These are phyloP conservation scores for Eupithecia abbreviata DNA, from an alignment of 2,888 invertebrate genomes.

Conservation along the genomic window DNA sequence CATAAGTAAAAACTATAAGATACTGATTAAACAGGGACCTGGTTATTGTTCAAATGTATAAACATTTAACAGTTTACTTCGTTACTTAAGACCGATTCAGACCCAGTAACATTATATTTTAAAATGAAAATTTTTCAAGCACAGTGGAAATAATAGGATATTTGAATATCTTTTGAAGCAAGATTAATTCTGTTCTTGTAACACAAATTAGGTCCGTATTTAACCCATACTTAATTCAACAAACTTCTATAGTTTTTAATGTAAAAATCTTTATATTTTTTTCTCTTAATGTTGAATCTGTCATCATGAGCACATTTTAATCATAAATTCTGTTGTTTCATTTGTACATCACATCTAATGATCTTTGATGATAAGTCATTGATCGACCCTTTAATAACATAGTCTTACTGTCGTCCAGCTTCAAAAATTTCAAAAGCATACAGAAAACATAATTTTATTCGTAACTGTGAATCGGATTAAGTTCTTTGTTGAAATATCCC, in stretches of 20 bases:
- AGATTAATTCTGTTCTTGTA: neutral
- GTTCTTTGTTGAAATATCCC: constrained; percentile 9
- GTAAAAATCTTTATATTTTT: neutral
- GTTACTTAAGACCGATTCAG: neutral
- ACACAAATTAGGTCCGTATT: too few species aligned
- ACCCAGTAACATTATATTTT: neutral
- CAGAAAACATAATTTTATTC: neutral
- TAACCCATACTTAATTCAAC: too few species aligned
- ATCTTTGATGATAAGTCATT: neutral
- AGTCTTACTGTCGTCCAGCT: neutral
- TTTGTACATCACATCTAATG: neutral
- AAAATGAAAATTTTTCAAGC: too few species aligned
- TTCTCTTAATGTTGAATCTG: neutral
- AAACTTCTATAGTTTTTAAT: too few species aligned
- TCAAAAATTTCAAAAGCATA: neutral
- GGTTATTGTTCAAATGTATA: neutral
- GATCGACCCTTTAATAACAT: neutral
- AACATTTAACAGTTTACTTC: neutral
- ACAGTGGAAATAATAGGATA: neutral
- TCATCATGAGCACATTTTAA: neutral
- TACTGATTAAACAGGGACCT: neutral
- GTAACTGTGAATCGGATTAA: neutral
- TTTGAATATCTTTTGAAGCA: neutral
- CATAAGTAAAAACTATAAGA: neutral
- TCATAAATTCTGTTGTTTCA: too few species aligned